Conservation (phyloP, 2,888 invertebrate genomes). For the Oscheius sp. region DNA sequence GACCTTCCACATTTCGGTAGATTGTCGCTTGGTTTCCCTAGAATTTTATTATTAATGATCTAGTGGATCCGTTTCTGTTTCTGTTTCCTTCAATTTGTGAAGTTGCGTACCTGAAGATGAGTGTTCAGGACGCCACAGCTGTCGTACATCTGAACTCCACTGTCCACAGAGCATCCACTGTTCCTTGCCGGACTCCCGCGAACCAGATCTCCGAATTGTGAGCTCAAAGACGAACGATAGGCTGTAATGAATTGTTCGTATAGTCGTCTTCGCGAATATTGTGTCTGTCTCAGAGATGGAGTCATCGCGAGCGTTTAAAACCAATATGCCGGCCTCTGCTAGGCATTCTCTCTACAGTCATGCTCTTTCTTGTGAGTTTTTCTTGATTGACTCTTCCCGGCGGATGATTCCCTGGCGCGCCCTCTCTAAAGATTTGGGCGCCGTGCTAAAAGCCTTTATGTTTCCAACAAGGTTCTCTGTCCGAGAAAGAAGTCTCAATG, state of each 20-base stretch:
- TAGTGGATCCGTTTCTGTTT: no score
- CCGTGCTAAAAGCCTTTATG: no score
- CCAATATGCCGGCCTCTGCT: background rate
- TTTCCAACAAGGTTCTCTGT: no score
- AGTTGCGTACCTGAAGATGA: conserved; percentile 5
- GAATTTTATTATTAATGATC: background rate
- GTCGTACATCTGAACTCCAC: conserved; percentile 36
- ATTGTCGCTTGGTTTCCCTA: conserved; percentile 40
- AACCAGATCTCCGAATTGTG: conserved; percentile 19
- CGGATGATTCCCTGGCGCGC: background rate
- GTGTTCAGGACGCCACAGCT: conserved; percentile 16
- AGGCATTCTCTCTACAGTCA: background rate
- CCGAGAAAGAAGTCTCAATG: no score
- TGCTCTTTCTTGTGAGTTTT: background rate
- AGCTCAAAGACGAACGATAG: conserved; percentile 14
- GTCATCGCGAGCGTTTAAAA: background rate
- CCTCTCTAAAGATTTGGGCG: no score
- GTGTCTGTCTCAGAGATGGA: background rate
- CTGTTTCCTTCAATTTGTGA: no score
- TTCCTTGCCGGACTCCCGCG: conserved; percentile 34
- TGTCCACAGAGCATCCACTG: conserved; percentile 39
- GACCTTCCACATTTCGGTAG: conserved; percentile 63
- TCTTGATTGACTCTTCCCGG: background rate
- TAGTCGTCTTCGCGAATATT: background rate
- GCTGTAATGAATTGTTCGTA: conserved; percentile 15